Base-by-base conservation (phyloP, 2,797 vertebrate species). In the Channallabes apus region DNA sequence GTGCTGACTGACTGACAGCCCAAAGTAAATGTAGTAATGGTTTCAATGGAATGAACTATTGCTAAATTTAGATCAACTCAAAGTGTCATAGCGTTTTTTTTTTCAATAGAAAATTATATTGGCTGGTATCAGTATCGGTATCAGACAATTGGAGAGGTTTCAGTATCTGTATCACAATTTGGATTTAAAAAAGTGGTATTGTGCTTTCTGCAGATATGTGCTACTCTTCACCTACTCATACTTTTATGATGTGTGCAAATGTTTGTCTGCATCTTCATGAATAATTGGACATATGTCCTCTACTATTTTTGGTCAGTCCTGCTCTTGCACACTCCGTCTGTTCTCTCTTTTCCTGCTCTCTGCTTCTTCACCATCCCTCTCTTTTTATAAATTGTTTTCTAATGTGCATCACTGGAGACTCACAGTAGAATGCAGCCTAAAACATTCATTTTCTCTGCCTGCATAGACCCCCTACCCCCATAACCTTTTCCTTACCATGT, bases 301-400 rank as follows among this genome's bases (percentile, higher is more conserved):
- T 84, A 65, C 85, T 84, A 84, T 84, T 80, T 88, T 84, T 86
- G 84, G 83, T 85, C 59, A 75, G 85, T 82, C 76, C 77, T 84
- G 46, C 41, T 51, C 58, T 72, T 84, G 27, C 77, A 83, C 80
- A 58, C 69, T 71, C 79, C 75, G 64, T 59, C 41, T 83, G 27
- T 58, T 69, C 71, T 51, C 58, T 71, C 46, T 65, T 72, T 65
- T 79, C 18, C 41, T 81, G 69, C 56, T 27, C 56, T 65, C 56
- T 68, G 32, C 71, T 82, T 81, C 78, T 65, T 80, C 67, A 46
- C 22, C 78, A 69, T 82, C 80, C 76, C 22, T 75, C 65, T 35
- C 14, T 80, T 81, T 80, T 81, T 78, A 81, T 80, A 78, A 81
- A 87, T 88, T 72, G 69, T 68, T 84, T 84, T 69, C 78, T 84